Evolutionary conservation across 2,797 vertebrate species (phyloP).

Genomic region (Pseudochromis fuscus): DNA sequence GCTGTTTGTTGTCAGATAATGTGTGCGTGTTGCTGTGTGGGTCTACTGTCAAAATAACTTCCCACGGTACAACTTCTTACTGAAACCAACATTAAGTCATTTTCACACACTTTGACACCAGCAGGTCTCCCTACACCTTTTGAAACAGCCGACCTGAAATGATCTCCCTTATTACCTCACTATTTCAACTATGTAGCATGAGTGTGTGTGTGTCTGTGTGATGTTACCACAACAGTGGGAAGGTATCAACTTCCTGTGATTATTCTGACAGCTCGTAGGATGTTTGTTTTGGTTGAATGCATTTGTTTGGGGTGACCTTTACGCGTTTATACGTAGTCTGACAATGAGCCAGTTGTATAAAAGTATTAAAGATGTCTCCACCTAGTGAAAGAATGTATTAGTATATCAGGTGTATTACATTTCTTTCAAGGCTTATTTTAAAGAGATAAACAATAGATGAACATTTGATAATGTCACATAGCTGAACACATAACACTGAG

Average conservation of each 20-base stretch:
- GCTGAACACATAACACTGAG: not conserved
- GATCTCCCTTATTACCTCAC: not conserved
- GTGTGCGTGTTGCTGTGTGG: not conserved
- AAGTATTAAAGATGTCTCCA: slow-evolving; percentile 27
- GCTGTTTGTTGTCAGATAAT: slow-evolving; percentile 4
- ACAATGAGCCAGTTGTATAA: slow-evolving; percentile 21
- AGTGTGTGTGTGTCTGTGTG: not conserved
- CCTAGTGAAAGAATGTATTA: slow-evolving; percentile 49
- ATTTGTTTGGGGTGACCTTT: slow-evolving; percentile 62
- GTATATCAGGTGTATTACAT: slow-evolving; percentile 27
- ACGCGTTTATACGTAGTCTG: slow-evolving; percentile 6
- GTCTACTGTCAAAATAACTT: slow-evolving; percentile 11
- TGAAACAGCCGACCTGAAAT: slow-evolving; percentile 30
- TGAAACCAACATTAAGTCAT: not conserved
- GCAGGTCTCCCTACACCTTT: not conserved
- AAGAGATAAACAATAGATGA: slow-evolving; percentile 21
- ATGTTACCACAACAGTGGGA: slow-evolving; percentile 24
- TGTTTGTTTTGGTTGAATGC: slow-evolving; percentile 41
- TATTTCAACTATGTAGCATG: not conserved
- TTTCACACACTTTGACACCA: slow-evolving; percentile 20
- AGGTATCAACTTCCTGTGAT: slow-evolving; percentile 32
- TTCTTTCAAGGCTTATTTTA: slow-evolving; percentile 19
- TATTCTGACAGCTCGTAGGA: slow-evolving; percentile 34
- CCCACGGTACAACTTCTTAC: not conserved
- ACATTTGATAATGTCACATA: slow-evolving; percentile 47